These are phyloP conservation scores for Platycercus adscitus DNA, from an alignment of 2,113 vertebrate species.

Conservation along the genomic window DNA sequence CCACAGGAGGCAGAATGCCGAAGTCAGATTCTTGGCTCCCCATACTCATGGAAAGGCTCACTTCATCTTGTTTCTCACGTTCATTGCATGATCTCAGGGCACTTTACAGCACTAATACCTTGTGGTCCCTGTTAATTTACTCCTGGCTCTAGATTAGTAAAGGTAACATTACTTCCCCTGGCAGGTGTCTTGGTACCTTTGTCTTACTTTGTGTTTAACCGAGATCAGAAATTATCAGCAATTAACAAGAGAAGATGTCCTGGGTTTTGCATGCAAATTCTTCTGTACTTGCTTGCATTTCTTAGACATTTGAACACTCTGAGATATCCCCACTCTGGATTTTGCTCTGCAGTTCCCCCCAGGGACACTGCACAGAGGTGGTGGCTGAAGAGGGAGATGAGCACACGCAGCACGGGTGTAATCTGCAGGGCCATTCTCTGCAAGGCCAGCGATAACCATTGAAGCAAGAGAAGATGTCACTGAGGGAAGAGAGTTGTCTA, in stretches of 20 bases:
- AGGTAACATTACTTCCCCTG: background rate
- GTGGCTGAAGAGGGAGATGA: background rate
- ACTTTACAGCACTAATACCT: background rate
- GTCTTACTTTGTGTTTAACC: background rate
- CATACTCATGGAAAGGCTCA: fast-evolving
- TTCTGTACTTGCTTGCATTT: background rate
- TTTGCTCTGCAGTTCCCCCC: background rate
- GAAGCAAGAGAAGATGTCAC: background rate
- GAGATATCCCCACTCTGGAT: background rate
- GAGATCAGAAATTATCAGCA: background rate
- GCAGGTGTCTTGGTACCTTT: background rate
- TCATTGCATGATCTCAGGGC: background rate
- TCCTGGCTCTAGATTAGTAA: background rate
- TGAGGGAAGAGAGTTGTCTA: background rate
- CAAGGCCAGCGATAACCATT: background rate
- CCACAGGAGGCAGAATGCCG: background rate
- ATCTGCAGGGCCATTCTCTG: slow-evolving; percentile 16
- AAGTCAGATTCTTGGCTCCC: no score
- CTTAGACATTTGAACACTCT: background rate
- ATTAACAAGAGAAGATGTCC: background rate
- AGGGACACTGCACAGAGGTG: fast-evolving
- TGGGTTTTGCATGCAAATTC: background rate
- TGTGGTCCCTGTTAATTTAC: background rate
- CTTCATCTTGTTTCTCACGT: background rate
- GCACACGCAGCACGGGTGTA: background rate